These are phyloP conservation scores for Dryomyza anilis DNA, from an alignment of 2,888 invertebrate species.

Conservation along the genomic window DNA sequence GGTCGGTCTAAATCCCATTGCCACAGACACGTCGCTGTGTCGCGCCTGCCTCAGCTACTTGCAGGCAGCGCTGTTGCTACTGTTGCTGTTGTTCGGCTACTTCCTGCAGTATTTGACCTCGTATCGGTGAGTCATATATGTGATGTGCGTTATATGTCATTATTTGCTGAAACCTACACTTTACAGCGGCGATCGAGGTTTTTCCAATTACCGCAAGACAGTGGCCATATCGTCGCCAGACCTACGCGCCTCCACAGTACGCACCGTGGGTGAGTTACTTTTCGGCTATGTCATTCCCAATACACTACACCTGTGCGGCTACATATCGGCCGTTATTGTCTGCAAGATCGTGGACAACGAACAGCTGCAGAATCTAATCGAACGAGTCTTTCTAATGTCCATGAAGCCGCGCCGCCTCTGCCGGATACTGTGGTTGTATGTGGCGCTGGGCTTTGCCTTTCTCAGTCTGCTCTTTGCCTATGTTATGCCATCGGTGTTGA, in stretches of 20 bases:
- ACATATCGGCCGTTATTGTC: slow-evolving; percentile 74
- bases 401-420: slow-evolving; percentile 73
- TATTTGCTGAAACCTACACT: background rate
- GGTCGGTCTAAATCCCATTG: slow-evolving; percentile 76
- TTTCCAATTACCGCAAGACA: slow-evolving; percentile 44
- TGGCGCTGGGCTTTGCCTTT: slow-evolving; percentile 72
- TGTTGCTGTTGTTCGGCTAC: slow-evolving; percentile 74
- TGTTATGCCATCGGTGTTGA: slow-evolving; percentile 62
- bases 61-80: slow-evolving; percentile 71
- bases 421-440: slow-evolving; percentile 74
- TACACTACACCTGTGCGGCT: slow-evolving; percentile 73
- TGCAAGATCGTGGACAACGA: slow-evolving; percentile 81
- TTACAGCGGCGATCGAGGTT: slow-evolving; percentile 54
- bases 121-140: slow-evolving; percentile 66
- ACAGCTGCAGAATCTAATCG: slow-evolving; percentile 81
- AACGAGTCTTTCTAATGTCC: slow-evolving; percentile 78
- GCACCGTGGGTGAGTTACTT: slow-evolving; percentile 70
- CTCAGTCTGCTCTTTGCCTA: slow-evolving; percentile 71
- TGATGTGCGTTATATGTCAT: background rate
- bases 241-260: slow-evolving; percentile 36
- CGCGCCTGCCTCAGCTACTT: slow-evolving; percentile 69
- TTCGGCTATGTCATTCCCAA: slow-evolving; percentile 79
- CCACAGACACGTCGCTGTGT: slow-evolving; percentile 68
- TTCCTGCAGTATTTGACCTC: slow-evolving; percentile 79
- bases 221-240: slow-evolving; percentile 17